Conservation (phyloP, 2,888 invertebrate genomes). For the Ligdia adustata region DNA sequence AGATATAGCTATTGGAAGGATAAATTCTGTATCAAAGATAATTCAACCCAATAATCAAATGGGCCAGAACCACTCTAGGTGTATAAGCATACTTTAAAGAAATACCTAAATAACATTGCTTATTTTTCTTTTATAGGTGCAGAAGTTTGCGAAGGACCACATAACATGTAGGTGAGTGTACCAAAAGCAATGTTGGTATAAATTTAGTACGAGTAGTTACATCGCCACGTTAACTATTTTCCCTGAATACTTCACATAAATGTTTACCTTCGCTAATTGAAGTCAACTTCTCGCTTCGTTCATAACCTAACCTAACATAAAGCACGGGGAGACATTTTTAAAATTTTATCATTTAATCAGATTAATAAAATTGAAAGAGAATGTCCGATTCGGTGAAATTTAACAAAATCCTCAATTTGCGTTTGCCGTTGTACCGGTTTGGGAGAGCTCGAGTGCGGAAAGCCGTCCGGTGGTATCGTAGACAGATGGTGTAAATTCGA, state of each 20-base stretch:
- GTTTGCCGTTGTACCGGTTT: constrained; percentile 40
- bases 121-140: constrained; percentile 43
- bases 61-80: no score
- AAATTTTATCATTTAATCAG: no score
- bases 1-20: no score
- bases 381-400: constrained; percentile 44
- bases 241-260: no score
- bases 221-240: no score
- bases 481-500: constrained; percentile 41
- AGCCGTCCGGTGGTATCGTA: constrained; percentile 38
- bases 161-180: constrained; percentile 56
- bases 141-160: constrained; percentile 33
- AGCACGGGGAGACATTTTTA: constrained; percentile 11
- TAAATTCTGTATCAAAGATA: no score
- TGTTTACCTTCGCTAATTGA: constrained; percentile 17
- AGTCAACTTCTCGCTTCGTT: constrained; percentile 9
- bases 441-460: constrained; percentile 27
- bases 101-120: neutral
- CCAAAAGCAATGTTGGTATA: no score
- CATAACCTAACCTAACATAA: constrained; percentile 22
- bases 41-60: no score
- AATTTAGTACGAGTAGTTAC: no score
- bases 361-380: constrained; percentile 17
- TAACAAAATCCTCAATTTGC: constrained; percentile 41
- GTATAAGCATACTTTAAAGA: no score